Evolutionary conservation across 2,797 vertebrate species (phyloP), one percentile per base, ranked within the genome.

Genomic region (Euthynnus affinis): DNA sequence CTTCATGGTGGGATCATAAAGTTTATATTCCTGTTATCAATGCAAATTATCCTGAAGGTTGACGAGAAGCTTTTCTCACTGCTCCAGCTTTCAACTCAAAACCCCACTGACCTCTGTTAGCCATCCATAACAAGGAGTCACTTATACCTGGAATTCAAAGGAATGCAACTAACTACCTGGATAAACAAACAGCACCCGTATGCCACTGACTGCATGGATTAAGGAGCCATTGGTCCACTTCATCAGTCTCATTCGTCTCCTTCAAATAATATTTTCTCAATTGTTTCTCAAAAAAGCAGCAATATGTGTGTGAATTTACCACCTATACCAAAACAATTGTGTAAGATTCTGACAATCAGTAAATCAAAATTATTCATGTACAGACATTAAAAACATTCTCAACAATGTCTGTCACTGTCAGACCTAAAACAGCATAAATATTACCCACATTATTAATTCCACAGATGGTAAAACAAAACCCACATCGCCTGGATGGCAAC

Each of bases 91-190:
- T 32, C 51, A 17, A 62, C 61, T 44, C 25, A 22, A 14, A 34
- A 23, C 20, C 49, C 61, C 32, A 25, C 32, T 37, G 15, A 25
- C 52, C 46, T 49, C 51, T 46, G 73, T 59, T 49, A 66, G 17
- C 32, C n/a, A 25, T 44, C 69, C n/a, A n/a, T 49, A 77, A 68
- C 27, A 83, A 37, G 23, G 68, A 60, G 27, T 10, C 74, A 68
- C 34, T 73, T 59, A 77, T 27, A 75, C 32, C 14, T 58, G 70
- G 62, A 83, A 83, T 64, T 76, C 40, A 82, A 76, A 81, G 46
- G 51, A 69, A 80, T 66, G 82, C 52, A 71, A 57, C 83, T 65
- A 73, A 46, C 75, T 59, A 79, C 60, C 77, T 32, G 56, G 14
- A 57, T 59, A 75, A 74, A 77, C 77, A 88, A 83, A 82, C 32